Conservation (phyloP, 37 sponge, comb jelly and placozoan genomes). For the Eunapius fragilis region DNA sequence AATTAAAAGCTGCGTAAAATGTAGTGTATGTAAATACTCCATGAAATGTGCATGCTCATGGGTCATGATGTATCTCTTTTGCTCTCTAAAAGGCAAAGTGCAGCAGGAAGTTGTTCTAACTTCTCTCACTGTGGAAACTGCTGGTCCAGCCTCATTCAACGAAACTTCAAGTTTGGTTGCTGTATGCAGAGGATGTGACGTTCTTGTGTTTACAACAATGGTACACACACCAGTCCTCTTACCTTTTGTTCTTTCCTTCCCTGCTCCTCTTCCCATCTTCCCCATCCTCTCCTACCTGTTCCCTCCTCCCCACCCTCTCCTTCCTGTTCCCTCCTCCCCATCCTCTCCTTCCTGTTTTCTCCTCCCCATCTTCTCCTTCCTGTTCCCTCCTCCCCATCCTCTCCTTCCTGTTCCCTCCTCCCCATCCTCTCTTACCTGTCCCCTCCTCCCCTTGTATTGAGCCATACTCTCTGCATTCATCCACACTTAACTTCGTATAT, state of each 20-base stretch:
- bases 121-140: neutral
- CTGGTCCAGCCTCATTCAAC: conserved; percentile 28
- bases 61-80: too few species aligned
- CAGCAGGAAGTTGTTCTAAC: conserved; percentile 6
- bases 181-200: conserved; percentile 27
- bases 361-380: too few species aligned
- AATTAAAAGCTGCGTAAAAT: too few species aligned
- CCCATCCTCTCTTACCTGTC: too few species aligned
- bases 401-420: too few species aligned
- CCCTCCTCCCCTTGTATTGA: too few species aligned
- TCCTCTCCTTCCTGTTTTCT: too few species aligned
- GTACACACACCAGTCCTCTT: neutral
- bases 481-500: too few species aligned
- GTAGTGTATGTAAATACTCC: too few species aligned
- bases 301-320: neutral
- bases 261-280: neutral
- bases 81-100: neutral
- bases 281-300: neutral
- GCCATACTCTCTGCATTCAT: too few species aligned
- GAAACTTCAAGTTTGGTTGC: conserved; percentile 29
- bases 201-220: conserved; percentile 21
- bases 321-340: neutral
- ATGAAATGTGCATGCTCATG: too few species aligned
- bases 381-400: too few species aligned
- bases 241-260: neutral